phyloP scores from a whole-genome alignment of 2,797 vertebrate species.

The Erpetoichthys calabaricus region DNA sequence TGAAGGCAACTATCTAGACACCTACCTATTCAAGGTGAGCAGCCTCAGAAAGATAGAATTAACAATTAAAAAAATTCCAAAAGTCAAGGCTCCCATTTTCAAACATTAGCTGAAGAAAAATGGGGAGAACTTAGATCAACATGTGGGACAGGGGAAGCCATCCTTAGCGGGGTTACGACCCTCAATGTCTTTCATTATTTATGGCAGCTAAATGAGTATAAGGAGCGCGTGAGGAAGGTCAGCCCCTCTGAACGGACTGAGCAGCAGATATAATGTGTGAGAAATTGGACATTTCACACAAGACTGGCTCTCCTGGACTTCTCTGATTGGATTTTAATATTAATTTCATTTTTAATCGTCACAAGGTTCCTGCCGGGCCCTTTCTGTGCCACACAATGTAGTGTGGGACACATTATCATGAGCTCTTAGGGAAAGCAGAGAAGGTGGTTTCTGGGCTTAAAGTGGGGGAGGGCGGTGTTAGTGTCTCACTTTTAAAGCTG shows the following conservation, averaged over 20 bases:
- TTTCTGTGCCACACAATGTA: too few species aligned
- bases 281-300: constrained; percentile 86
- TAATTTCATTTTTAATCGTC: constrained; percentile 50
- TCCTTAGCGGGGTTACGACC: constrained; percentile 34
- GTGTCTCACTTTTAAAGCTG: too few species aligned
- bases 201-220: constrained; percentile 46
- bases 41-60: too few species aligned
- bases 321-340: constrained; percentile 88
- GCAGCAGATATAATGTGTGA: constrained; percentile 11
- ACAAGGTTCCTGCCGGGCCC: too few species aligned
- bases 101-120: background rate
- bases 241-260: constrained; percentile 1
- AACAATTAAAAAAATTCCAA: background rate
- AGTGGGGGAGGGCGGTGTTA: too few species aligned
- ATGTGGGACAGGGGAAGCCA: constrained; percentile 15
- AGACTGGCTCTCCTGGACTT: constrained; percentile 62
- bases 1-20: too few species aligned
- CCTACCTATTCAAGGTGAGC: too few species aligned
- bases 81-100: background rate
- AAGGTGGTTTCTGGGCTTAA: too few species aligned
- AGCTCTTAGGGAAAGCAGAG: too few species aligned
- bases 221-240: constrained; percentile 62
- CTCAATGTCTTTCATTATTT: constrained; percentile 70
- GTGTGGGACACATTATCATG: too few species aligned
- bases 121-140: constrained; percentile 12